Conservation (phyloP, 1,140 invertebrate genomes). For the Ceratitis capitata region DNA sequence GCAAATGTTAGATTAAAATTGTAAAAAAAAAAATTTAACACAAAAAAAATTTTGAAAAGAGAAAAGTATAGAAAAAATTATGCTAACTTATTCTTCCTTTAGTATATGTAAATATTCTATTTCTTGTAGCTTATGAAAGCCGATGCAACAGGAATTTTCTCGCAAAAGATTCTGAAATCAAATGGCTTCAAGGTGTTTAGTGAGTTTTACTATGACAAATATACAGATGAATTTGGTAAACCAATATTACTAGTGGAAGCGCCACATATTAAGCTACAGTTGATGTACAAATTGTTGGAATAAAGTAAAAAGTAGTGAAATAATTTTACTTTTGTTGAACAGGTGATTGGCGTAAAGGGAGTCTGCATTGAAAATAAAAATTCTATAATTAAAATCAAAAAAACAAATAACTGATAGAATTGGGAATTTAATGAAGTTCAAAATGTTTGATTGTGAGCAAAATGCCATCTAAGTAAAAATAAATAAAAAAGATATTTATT, state of each 20-base stretch:
- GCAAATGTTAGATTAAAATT: not conserved
- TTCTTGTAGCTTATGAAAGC: constrained; percentile 75
- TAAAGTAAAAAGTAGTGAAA: not conserved
- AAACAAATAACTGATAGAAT: not conserved
- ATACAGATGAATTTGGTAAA: constrained; percentile 70
- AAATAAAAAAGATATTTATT: not conserved
- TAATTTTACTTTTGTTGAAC: too few species aligned
- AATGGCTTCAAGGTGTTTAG: constrained; percentile 73
- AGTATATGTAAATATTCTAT: not conserved
- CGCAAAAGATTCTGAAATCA: constrained; percentile 76
- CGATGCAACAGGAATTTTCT: constrained; percentile 81
- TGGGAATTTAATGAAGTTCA: not conserved
- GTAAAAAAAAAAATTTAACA: not conserved
- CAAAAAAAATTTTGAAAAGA: not conserved
- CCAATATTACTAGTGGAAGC: constrained; percentile 68
- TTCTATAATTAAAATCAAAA: not conserved
- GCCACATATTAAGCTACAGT: constrained; percentile 73
- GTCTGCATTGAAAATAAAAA: not conserved
- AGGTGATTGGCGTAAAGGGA: too few species aligned
- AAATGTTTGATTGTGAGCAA: too few species aligned
- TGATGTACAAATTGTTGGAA: constrained; percentile 66
- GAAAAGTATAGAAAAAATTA: not conserved
- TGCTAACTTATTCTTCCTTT: not conserved
- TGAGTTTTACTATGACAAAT: constrained; percentile 75
- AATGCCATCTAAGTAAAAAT: not conserved